These are phyloP conservation scores for Eurytoma californica DNA, from an alignment of 2,888 invertebrate genomes.

Conservation along the genomic window DNA sequence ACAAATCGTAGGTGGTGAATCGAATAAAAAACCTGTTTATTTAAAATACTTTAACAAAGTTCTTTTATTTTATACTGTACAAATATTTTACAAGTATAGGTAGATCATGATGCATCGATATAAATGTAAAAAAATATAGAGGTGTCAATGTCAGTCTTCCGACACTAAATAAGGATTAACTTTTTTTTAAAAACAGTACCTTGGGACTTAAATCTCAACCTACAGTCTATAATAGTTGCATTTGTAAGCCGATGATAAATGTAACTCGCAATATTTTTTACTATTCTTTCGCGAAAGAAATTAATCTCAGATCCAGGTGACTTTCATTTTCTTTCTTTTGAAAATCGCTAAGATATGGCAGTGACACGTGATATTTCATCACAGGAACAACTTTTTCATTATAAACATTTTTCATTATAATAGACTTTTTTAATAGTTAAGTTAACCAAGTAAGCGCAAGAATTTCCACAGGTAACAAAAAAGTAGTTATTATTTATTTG, in stretches of 20 bases:
- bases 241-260: slow-evolving; percentile 60
- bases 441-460: not conserved
- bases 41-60: slow-evolving; percentile 67
- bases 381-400: slow-evolving; percentile 44
- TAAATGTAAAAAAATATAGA: slow-evolving; percentile 67
- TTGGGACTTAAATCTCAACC: slow-evolving; percentile 24
- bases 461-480: no score
- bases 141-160: slow-evolving; percentile 67
- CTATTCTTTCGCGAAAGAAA: slow-evolving; percentile 1
- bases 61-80: slow-evolving; percentile 68
- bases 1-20: no score
- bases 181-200: slow-evolving; percentile 46
- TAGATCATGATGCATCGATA: slow-evolving; percentile 62
- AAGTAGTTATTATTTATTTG: not conserved
- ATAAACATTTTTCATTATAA: not conserved
- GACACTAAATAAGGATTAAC: slow-evolving; percentile 60
- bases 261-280: slow-evolving; percentile 18
- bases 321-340: slow-evolving; percentile 1
- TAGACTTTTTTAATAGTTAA: not conserved
- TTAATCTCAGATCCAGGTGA: not conserved
- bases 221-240: slow-evolving; percentile 59
- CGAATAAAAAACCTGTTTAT: slow-evolving; percentile 31
- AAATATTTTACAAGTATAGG: slow-evolving; percentile 69
- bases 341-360: slow-evolving; percentile 48
- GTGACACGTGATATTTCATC: slow-evolving; percentile 42